These are phyloP conservation scores for Trichonephila inaurata DNA, from an alignment of 1,140 invertebrate species.

Conservation along the genomic window DNA sequence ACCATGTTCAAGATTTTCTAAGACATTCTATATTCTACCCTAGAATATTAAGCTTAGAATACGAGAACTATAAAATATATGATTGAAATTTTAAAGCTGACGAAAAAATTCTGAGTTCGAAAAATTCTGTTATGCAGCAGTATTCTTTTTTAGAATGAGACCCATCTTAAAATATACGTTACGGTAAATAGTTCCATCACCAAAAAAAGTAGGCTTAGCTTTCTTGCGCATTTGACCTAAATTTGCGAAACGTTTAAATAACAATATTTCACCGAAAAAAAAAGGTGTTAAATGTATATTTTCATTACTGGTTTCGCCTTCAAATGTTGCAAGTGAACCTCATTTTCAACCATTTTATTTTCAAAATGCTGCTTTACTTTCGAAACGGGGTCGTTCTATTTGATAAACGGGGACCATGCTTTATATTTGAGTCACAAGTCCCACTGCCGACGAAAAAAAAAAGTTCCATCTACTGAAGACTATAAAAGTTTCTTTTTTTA, in stretches of 20 bases:
- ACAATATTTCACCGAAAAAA: neutral
- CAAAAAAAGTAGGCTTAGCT: too few species aligned
- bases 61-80: too few species aligned
- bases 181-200: too few species aligned
- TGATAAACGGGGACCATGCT: neutral
- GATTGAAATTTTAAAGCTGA: too few species aligned
- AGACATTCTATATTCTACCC: too few species aligned
- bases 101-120: too few species aligned
- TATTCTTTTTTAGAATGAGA: too few species aligned
- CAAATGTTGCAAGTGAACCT: neutral
- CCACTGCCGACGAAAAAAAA: neutral
- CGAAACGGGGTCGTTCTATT: neutral
- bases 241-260: neutral
- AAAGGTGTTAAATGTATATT: neutral
- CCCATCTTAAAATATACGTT: too few species aligned
- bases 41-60: too few species aligned
- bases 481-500: neutral
- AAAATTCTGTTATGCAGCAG: too few species aligned
- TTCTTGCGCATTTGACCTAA: neutral
- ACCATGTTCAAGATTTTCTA: too few species aligned
- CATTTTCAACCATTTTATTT: neutral
- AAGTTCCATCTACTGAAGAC: neutral
- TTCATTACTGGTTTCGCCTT: neutral
- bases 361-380: neutral
- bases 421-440: neutral